These are phyloP conservation scores for Strigops habroptila DNA, from an alignment of 2,113 vertebrate genomes.

Conservation along the genomic window DNA sequence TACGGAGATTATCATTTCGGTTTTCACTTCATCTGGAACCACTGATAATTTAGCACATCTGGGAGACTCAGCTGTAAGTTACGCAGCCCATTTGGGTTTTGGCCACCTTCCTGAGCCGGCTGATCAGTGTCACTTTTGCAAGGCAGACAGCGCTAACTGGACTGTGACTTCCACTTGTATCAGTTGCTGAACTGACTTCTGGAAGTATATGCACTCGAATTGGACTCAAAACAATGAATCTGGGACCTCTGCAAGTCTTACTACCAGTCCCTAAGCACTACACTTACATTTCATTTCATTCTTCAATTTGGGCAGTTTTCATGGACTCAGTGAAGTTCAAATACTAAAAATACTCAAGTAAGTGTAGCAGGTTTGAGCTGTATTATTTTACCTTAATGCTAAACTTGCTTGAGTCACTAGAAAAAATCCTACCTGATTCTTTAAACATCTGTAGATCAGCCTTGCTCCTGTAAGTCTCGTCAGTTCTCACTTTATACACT, in stretches of 20 bases:
- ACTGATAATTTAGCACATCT: conserved; percentile 43
- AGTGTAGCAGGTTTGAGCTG: neutral
- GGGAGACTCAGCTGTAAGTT: conserved; percentile 4
- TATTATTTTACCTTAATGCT: neutral
- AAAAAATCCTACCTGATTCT: neutral
- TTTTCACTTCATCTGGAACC: conserved; percentile 31
- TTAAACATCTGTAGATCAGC: neutral
- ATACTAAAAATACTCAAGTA: neutral
- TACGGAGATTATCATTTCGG: neutral
- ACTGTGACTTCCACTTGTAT: neutral
- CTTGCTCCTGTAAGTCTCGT: neutral
- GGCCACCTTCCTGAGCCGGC: conserved; percentile 27
- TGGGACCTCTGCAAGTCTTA: neutral
- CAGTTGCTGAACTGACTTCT: conserved; percentile 7
- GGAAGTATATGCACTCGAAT: neutral
- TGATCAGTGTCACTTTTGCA: conserved; percentile 28
- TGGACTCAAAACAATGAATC: neutral
- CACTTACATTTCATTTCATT: neutral
- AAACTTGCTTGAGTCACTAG: neutral
- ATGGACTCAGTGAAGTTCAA: neutral
- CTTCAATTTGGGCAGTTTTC: neutral
- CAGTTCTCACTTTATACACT: neutral
- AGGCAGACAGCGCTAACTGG: neutral
- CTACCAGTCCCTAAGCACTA: neutral
- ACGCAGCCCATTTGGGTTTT: conserved; percentile 16